Base-by-base conservation (phyloP, 2,888 invertebrate species). In the Nymphalis urticae region DNA sequence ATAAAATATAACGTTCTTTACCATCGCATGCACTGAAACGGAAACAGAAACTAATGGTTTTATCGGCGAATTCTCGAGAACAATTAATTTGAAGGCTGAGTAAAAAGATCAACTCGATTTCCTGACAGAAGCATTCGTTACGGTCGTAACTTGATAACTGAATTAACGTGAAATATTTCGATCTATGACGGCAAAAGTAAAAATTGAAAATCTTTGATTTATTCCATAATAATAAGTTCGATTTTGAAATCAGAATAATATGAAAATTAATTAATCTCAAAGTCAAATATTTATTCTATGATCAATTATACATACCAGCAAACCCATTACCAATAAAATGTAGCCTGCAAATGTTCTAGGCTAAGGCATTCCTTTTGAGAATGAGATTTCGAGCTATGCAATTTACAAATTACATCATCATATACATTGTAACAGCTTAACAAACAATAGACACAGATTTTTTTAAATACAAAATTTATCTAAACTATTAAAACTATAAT, bases 41-140 rank as follows among this genome's bases (percentile, higher is more conserved):
- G 42, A 66, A 66, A 60, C 60, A 47, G 50, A 48, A 47, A 53
- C 47, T 66, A 65, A 65, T 66, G 53, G 60, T 60, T 66, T 66
- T 66, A 66, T 60, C 50, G 17, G n/a, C 53, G 47, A 66, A 27
- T 66, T 66, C 51, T 53, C 66, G 53, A 66, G 50, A 53, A 60
- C 60, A 60, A 66, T 66, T 66, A 66, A 60, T 47, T 27, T 47
- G 47, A 53, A 60, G 66, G 66, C 53, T 42, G 59, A 24, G n/a
- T 36, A 58, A 50, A 56, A 56, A 50, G 50, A 66, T 66, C 60
- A 42, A 58, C 42, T 58, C 58, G 42, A 58, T 58, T 58, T 58
- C 58, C 58, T 42, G 58, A 42, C 58, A 42, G 27, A 58, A 42
- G 19, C 42, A 58, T 42, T 42, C 16, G 58, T 36, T 42, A 58